Evolutionary conservation across 2,113 vertebrate genomes (phyloP).

Genomic region (cattle (Bos taurus)): DNA sequence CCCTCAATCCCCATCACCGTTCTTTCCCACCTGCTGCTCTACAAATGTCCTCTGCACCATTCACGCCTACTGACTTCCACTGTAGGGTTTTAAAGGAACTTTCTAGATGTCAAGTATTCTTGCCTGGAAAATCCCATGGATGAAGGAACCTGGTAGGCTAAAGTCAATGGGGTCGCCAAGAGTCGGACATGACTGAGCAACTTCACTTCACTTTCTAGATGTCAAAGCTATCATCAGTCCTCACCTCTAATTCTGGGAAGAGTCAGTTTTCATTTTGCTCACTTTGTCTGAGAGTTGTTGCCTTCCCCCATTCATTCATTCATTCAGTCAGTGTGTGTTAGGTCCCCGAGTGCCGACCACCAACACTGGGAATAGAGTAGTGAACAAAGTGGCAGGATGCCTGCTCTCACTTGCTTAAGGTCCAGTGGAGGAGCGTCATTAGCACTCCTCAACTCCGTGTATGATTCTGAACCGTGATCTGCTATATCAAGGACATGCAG

Average conservation of each 20-base stretch:
- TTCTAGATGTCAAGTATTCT: not conserved
- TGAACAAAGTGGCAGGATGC: not conserved
- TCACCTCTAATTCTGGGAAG: not conserved
- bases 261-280: not conserved
- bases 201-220: not conserved
- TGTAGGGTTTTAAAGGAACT: not conserved
- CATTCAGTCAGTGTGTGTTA: not conserved
- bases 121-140: not conserved
- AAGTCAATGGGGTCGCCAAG: not conserved
- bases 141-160: not conserved
- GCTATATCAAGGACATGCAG: not conserved
- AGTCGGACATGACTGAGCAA: not conserved
- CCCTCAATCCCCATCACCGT: not conserved
- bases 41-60: not conserved
- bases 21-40: not conserved
- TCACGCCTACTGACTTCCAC: not conserved
- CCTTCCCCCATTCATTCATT: not conserved
- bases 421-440: not conserved
- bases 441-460: not conserved
- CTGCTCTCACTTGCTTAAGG: not conserved
- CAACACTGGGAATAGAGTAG: not conserved
- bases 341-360: not conserved
- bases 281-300: not conserved
- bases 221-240: not conserved
- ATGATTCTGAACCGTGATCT: not conserved